phyloP scores from a whole-genome alignment of 23 tunicate genomes.

The Halocynthia roretzi region DNA sequence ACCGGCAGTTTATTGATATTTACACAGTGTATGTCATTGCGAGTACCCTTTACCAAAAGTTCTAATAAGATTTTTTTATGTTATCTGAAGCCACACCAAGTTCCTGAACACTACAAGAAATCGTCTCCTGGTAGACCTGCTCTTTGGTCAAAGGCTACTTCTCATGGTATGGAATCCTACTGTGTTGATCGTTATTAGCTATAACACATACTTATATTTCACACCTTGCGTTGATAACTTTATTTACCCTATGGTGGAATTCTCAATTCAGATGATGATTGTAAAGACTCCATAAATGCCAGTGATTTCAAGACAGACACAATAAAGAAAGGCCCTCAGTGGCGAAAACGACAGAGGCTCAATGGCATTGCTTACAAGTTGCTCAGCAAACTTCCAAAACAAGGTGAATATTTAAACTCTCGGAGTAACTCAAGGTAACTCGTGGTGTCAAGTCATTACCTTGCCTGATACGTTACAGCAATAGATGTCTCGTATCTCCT shows the following conservation, averaged over 20 bases:
- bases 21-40: not conserved
- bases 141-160: constrained; percentile 25
- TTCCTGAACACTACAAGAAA: constrained; percentile 71
- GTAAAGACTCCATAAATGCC: not conserved
- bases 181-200: not conserved
- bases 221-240: not conserved
- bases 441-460: not conserved
- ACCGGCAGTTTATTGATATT: not conserved
- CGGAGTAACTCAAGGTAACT: not conserved
- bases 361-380: constrained; percentile 16
- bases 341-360: constrained; percentile 14
- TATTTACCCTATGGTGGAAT: not conserved
- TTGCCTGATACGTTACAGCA: not conserved
- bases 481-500: constrained; percentile 7
- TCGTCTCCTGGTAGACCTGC: constrained; percentile 38
- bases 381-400: constrained; percentile 9
- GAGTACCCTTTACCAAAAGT: not conserved
- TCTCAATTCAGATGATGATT: not conserved
- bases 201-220: not conserved
- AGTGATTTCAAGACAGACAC: not conserved
- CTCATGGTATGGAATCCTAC: constrained; percentile 14
- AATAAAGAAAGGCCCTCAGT: not conserved
- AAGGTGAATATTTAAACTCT: constrained; percentile 11
- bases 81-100: constrained; percentile 34
- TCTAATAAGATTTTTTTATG: not conserved